A percentile compares a stretch with the other conserved stretches of the same genome.
These are phyloP conservation scores for Peromyscus aztecus DNA, from an alignment of 2,797 vertebrate genomes.

Conservation along the genomic window DNA sequence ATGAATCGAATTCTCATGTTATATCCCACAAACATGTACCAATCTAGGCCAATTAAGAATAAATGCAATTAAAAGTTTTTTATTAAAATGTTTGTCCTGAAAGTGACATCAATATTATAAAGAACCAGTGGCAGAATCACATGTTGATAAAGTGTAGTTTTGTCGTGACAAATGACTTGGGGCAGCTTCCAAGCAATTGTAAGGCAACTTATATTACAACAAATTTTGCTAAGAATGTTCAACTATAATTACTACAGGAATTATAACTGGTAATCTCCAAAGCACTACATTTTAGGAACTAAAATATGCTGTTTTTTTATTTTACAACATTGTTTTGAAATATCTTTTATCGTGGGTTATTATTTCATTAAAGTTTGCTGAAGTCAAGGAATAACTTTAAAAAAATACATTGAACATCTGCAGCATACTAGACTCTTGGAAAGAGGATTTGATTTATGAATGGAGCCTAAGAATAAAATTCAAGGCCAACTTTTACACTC, in stretches of 20 bases:
- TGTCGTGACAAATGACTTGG: not conserved
- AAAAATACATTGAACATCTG: not conserved
- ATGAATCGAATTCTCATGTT: not conserved
- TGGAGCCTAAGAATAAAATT: not conserved
- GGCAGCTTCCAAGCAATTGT: not conserved
- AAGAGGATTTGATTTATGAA: not conserved
- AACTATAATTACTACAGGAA: not conserved
- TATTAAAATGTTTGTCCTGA: not conserved
- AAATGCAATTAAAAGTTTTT: not conserved
- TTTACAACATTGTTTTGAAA: not conserved
- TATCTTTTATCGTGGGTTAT: not conserved
- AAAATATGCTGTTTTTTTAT: not conserved
- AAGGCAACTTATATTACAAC: not conserved
- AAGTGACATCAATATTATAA: not conserved
- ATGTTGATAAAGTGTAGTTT: not conserved
- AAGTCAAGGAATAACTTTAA: not conserved
- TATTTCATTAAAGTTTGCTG: not conserved
- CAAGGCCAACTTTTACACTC: not conserved
- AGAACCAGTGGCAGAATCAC: not conserved
- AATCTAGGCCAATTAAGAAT: not conserved
- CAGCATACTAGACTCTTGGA: not conserved
- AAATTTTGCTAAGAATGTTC: not conserved
- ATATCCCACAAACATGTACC: not conserved
- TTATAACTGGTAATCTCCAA: not conserved
- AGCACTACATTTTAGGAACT: not conserved